Evolutionary conservation across 2,797 vertebrate species (phyloP).

Genomic region (Gymnoscopelus braueri): DNA sequence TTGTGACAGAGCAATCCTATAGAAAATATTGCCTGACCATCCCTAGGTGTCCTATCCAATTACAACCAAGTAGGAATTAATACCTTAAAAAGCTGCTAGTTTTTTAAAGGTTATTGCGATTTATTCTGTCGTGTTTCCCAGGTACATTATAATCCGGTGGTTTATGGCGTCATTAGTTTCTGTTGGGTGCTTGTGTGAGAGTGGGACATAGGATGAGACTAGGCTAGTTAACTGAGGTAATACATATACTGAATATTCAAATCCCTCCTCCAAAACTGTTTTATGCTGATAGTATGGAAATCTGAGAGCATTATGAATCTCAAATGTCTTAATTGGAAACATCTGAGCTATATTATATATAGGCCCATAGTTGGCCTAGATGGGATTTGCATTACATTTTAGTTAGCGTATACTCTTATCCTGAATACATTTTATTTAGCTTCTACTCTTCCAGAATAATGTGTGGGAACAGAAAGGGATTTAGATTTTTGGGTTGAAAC

Average conservation of each 20-base stretch:
- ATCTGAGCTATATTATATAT: background rate
- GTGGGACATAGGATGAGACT: slow-evolving; percentile 69
- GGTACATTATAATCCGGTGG: slow-evolving; percentile 83
- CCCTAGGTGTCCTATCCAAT: slow-evolving; percentile 89
- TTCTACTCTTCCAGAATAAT: too few species aligned
- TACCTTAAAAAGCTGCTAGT: slow-evolving; percentile 90
- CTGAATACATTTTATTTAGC: too few species aligned
- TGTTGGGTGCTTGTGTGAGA: slow-evolving; percentile 79
- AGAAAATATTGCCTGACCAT: slow-evolving; percentile 86
- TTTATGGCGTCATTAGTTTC: slow-evolving; percentile 83
- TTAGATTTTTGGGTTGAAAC: too few species aligned
- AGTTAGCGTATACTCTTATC: too few species aligned
- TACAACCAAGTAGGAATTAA: slow-evolving; percentile 91
- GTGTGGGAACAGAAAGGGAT: too few species aligned
- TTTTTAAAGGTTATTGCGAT: slow-evolving; percentile 91
- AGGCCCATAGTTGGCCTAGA: too few species aligned
- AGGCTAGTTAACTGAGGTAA: slow-evolving; percentile 75
- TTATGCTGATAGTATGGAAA: background rate
- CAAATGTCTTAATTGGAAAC: background rate
- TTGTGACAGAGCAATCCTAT: slow-evolving; percentile 88
- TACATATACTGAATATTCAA: slow-evolving; percentile 80
- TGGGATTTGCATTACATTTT: too few species aligned
- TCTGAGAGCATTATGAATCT: background rate
- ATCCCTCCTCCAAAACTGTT: background rate
- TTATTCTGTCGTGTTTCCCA: slow-evolving; percentile 84